Conservation (phyloP, 2,113 vertebrate genomes). For the Pterocles gutturalis region DNA sequence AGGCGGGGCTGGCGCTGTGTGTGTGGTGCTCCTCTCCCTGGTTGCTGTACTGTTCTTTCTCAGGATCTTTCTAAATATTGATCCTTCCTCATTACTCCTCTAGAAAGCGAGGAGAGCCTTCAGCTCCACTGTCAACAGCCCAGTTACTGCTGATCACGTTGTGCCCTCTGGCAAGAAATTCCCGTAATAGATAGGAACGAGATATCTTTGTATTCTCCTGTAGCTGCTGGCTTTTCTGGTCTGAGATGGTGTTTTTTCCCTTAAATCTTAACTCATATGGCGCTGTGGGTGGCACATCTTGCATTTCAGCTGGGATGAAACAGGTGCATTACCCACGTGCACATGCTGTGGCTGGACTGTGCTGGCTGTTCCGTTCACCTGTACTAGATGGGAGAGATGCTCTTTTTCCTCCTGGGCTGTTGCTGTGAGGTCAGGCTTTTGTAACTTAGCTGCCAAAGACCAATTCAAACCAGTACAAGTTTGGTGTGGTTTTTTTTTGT, state of each 20-base stretch:
- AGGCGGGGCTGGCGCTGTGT: rapidly evolving
- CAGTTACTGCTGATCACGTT: not conserved
- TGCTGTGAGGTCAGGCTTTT: not conserved
- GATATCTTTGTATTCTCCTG: not conserved
- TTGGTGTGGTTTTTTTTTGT: not conserved
- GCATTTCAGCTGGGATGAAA: not conserved
- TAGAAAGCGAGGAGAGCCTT: not conserved
- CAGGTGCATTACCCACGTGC: not conserved
- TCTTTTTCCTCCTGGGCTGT: not conserved
- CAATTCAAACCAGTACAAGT: not conserved
- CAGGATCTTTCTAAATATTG: not conserved
- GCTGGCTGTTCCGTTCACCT: rapidly evolving
- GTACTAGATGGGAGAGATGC: not conserved
- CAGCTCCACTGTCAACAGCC: not conserved
- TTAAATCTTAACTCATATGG: not conserved
- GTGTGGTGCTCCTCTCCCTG: not conserved
- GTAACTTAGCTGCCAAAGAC: not conserved
- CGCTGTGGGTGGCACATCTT: not conserved
- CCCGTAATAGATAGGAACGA: rapidly evolving
- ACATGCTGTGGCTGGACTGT: rapidly evolving
- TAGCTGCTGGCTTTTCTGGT: not conserved
- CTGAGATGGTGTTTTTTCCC: not conserved
- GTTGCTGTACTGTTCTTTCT: not conserved
- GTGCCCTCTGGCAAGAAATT: not conserved
- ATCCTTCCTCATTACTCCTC: not conserved